A percentile compares a stretch with the other conserved stretches of the same genome.
phyloP scores from a whole-genome alignment of 2,113 vertebrate species.

The Rhinolophus ferrumequinum region DNA sequence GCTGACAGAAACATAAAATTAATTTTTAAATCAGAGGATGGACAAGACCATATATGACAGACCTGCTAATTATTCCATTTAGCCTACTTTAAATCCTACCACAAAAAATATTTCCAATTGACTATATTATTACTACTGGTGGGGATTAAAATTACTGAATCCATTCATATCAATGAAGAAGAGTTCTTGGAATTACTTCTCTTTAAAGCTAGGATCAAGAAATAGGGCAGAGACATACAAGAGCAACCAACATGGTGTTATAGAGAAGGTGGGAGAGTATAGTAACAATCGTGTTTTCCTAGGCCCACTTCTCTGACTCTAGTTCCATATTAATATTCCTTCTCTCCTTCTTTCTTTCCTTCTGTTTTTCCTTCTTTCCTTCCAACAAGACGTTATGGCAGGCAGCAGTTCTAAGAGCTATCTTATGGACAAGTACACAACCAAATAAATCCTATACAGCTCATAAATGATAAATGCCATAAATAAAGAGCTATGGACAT shows the following conservation, averaged over 20 bases:
- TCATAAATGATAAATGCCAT: not conserved
- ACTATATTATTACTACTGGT: not conserved
- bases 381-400: not conserved
- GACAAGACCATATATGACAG: not conserved
- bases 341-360: not conserved
- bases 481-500: not conserved
- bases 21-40: not conserved
- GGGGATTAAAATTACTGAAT: not conserved
- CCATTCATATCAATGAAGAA: not conserved
- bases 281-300: not conserved
- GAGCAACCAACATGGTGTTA: not conserved
- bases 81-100: not conserved
- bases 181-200: not conserved
- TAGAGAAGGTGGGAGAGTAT: not conserved
- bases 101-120: conserved; percentile 26
- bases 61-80: not conserved
- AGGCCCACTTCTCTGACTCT: not conserved
- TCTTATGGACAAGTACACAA: not conserved
- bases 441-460: not conserved
- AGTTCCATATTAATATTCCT: not conserved
- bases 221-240: not conserved
- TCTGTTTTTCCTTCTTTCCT: not conserved
- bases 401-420: not conserved
- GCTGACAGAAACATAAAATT: not conserved
- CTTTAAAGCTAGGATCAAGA: not conserved